Conservation (phyloP, 2,888 invertebrate genomes). For the Orthosia gothica region DNA sequence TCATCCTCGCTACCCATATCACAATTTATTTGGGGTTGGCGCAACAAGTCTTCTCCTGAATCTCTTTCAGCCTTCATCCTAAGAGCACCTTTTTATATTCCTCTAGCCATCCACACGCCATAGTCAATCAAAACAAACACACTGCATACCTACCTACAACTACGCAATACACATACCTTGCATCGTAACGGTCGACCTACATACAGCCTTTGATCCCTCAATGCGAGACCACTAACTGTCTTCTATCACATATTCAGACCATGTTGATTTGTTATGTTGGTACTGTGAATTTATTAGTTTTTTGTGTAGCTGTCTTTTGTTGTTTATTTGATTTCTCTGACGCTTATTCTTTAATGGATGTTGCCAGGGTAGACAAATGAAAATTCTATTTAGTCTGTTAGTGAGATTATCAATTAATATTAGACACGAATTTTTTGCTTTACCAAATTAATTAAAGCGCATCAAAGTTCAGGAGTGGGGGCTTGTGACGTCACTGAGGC, state of each 20-base stretch:
- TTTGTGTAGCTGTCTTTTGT: background rate
- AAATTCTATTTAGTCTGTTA: too few relatives aligned
- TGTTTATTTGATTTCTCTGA: too few relatives aligned
- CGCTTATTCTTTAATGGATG: too few relatives aligned
- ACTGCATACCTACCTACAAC: constrained; percentile 12
- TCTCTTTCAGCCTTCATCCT: too few relatives aligned
- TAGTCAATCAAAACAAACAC: constrained; percentile 46
- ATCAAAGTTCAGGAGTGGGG: too few relatives aligned
- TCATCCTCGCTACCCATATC: background rate
- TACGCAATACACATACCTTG: constrained; percentile 20
- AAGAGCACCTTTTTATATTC: background rate
- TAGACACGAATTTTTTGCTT: too few relatives aligned
- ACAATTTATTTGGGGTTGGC: background rate
- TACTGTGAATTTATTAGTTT: background rate
- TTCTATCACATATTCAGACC: constrained; percentile 58
- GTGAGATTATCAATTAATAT: too few relatives aligned
- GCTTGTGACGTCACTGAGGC: too few relatives aligned
- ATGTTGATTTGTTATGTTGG: constrained; percentile 53
- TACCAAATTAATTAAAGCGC: too few relatives aligned
- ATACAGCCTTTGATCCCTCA: constrained; percentile 69
- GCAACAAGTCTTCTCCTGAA: background rate
- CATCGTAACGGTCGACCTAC: constrained; percentile 75
- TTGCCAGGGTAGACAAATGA: too few relatives aligned
- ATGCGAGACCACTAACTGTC: constrained; percentile 67
- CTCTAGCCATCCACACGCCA: background rate